Base-by-base conservation (phyloP, 1,140 invertebrate species). In the Cotesia typhae region DNA sequence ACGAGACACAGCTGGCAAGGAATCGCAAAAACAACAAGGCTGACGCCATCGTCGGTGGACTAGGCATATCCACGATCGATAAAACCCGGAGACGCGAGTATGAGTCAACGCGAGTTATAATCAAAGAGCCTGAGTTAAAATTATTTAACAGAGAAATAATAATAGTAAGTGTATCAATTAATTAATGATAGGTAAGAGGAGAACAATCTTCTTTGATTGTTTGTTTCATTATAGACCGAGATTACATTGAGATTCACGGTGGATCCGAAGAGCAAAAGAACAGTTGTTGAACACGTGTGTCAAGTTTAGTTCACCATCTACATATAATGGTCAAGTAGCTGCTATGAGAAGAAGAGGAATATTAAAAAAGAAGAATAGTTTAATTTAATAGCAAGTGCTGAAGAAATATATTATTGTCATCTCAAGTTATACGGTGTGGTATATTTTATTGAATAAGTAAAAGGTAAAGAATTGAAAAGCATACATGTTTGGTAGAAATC, bases 61-160 rank as follows among this genome's bases (percentile, higher is more conserved):
- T 28, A 28, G 36, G 20, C 17, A 67, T 66, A n/a, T 59, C 36
- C 35, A 64, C 63, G 70, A 72, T 67, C 70, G 64, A 72, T 47
- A 67, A 47, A 60, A 72, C 51, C 53, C 65, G 36, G 12, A 59
- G 38, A 37, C 38, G 20, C 55, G 70, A 72, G 52, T n/a, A 41
- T 35, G 61, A 55, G 61, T 65, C 41, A 60, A 51, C 38, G 47
- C 51, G 35, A 20, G 9, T 35, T 53, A 41, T 67, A 17, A 47
- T 9, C 10, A 47, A 1, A 41, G 38, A 41, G 38, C 38, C 12
- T 9, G 57, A 60, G 28, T 41, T 51, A 10, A 35, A 28, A 51
- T 55, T 4, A 12, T 57, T 36, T 14, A 14, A 20, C 36, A 4
- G 36, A 20, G 35, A 7, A 6, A 37, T 41, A 14, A 63, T 3